Evolutionary conservation across 2,113 vertebrate species (phyloP), one percentile per base, ranked within the genome.

Genomic region (Ammodytes marinus): DNA sequence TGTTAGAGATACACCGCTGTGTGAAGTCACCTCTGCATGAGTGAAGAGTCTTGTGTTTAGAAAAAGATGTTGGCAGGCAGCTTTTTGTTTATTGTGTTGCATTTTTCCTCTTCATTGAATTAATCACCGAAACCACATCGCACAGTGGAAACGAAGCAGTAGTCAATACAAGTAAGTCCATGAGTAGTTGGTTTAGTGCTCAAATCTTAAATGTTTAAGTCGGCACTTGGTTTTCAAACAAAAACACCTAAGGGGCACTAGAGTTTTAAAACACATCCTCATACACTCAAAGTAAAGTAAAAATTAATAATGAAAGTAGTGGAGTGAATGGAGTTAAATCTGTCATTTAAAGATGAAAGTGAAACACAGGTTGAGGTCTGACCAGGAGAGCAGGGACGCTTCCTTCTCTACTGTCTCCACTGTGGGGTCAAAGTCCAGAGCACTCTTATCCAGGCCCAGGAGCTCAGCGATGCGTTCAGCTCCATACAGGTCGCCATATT

Each of bases 391-490:
- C 74, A 99, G 94, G 8, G 98, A 98, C 0, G 97, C 97, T 8
- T 97, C 97, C 86, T 96, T 97, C 66, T 95, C 95, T 81, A 96
- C 95, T 0, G 94, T 95, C 84, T 99, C 96, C 89, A 97, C 96
- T 3, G 98, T 94, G 7, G 98, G 98, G 89, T 98, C 98, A 76
- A 99, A 99, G 91, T 99, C 98, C 54, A 99, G 95, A 59, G 97
- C 96, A 15, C 95, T 99, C 94, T 98, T 98, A 76, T 99, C 98
- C 95, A 99, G 92, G 45, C 98, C 98, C 77, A 99, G 46, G 47
- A 99, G 97, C 93, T 99, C 98, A 69, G 97, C 98, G 40, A 99
- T 99, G 75, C 98, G 96, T 70, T 98, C 98, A 5, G 96, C 97
- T 85, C 98, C 98, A 0, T 99, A 99, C 77, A 99, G 90, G 80